phyloP scores from a whole-genome alignment of 2,113 vertebrate species.

The Numenius arquata region DNA sequence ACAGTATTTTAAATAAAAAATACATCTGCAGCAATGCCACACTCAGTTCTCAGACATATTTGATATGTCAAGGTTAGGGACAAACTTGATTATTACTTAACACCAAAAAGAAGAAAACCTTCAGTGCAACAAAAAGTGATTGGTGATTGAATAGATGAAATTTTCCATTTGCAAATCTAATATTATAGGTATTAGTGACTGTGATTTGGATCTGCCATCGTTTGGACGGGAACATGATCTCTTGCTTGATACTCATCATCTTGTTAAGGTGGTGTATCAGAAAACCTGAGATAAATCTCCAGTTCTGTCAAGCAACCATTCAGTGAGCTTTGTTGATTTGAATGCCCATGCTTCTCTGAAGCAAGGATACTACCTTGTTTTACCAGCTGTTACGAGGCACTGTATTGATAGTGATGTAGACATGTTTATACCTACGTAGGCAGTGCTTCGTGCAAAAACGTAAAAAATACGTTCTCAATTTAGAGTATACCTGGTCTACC shows the following conservation, averaged over 20 bases:
- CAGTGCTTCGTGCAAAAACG: neutral
- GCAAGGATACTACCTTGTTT: neutral
- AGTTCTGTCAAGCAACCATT: neutral
- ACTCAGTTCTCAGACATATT: neutral
- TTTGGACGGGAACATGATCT: neutral
- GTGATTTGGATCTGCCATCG: neutral
- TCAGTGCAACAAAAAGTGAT: neutral
- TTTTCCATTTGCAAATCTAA: neutral
- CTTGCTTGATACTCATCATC: neutral
- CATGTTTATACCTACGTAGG: neutral
- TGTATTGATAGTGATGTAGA: neutral
- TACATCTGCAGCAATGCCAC: neutral
- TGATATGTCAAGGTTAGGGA: neutral
- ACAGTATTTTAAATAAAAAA: neutral
- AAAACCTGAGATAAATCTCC: neutral
- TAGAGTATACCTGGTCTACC: neutral
- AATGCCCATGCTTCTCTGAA: neutral
- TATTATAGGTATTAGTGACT: neutral
- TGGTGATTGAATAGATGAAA: neutral
- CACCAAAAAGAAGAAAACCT: neutral
- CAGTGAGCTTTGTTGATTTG: neutral
- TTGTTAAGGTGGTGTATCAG: neutral
- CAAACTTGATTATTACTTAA: neutral
- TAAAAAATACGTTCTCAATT: neutral
- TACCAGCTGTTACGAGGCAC: neutral